Evolutionary conservation across 92 coral and sea anemone genomes (phyloP).

Genomic region (Parazoanthus atlanticus): DNA sequence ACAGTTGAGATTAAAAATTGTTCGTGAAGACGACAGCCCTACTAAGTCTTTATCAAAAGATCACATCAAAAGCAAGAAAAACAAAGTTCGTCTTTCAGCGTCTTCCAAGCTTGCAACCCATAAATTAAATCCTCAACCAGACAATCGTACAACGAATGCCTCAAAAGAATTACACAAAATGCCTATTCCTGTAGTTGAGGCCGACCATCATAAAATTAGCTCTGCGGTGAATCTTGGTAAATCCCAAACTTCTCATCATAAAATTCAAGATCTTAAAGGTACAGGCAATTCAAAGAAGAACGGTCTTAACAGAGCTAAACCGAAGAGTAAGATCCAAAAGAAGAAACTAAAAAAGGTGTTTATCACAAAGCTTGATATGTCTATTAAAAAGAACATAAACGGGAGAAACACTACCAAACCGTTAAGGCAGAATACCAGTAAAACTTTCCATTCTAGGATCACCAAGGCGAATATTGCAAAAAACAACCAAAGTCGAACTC

Average conservation of each 20-base stretch:
- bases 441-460: not conserved
- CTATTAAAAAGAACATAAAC: not conserved
- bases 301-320: not conserved
- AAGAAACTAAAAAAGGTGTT: not conserved
- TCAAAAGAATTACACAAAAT: not conserved
- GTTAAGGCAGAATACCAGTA: not conserved
- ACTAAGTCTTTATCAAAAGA: not conserved
- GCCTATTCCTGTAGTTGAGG: not conserved
- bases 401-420: not conserved
- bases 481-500: not conserved
- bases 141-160: not conserved
- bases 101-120: not conserved
- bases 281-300: not conserved
- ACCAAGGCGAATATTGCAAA: not conserved
- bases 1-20: slow-evolving; percentile 15
- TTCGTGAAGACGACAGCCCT: slow-evolving; percentile 4
- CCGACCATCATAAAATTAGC: slow-evolving; percentile 18
- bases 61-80: not conserved
- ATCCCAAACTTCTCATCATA: not conserved
- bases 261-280: not conserved
- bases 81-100: not conserved
- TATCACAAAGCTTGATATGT: not conserved
- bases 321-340: not conserved
- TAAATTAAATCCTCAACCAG: not conserved
- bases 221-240: not conserved